These are phyloP conservation scores for Choreutis nemorana DNA, from an alignment of 2,888 invertebrate genomes.

Conservation along the genomic window DNA sequence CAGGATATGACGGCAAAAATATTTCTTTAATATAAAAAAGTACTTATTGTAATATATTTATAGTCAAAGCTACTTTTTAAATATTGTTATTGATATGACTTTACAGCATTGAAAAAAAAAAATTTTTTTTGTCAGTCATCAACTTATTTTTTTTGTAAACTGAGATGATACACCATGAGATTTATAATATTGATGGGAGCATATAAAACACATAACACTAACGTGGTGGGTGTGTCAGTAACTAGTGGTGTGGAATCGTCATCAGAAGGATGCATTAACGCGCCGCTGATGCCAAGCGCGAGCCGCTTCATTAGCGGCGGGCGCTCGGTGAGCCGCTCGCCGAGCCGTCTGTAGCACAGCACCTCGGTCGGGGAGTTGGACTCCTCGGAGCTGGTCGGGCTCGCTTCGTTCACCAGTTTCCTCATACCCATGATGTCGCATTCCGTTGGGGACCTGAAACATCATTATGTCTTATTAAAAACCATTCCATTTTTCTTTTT, in stretches of 20 bases:
- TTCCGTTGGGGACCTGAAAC: conserved; percentile 41
- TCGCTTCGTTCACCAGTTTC: conserved; percentile 39
- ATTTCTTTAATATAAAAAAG: too few species aligned
- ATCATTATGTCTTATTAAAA: neutral
- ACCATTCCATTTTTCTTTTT: too few species aligned
- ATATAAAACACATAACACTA: conserved; percentile 17
- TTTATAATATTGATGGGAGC: too few species aligned
- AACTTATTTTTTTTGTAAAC: too few species aligned
- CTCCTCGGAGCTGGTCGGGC: conserved; percentile 81
- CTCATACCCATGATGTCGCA: conserved; percentile 46
- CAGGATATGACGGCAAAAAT: too few species aligned
- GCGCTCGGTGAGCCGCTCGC: conserved; percentile 74
- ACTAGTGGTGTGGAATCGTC: conserved; percentile 82
- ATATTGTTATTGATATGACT: too few species aligned
- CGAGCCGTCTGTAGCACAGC: conserved; percentile 83
- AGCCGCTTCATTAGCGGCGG: conserved; percentile 82
- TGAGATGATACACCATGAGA: too few species aligned
- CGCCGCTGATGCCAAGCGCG: conserved; percentile 76
- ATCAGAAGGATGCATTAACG: conserved; percentile 46
- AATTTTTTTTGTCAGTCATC: too few species aligned
- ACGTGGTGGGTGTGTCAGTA: conserved; percentile 69
- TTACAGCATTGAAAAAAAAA: too few species aligned
- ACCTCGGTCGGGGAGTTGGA: conserved; percentile 88
- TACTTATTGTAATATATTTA: too few species aligned
- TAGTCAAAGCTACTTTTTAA: too few species aligned